Percentiles rank a stretch among this genome's conserved stretches.
These are phyloP conservation scores for Sinella curviseta DNA, from an alignment of 1,140 invertebrate species.

Conservation along the genomic window DNA sequence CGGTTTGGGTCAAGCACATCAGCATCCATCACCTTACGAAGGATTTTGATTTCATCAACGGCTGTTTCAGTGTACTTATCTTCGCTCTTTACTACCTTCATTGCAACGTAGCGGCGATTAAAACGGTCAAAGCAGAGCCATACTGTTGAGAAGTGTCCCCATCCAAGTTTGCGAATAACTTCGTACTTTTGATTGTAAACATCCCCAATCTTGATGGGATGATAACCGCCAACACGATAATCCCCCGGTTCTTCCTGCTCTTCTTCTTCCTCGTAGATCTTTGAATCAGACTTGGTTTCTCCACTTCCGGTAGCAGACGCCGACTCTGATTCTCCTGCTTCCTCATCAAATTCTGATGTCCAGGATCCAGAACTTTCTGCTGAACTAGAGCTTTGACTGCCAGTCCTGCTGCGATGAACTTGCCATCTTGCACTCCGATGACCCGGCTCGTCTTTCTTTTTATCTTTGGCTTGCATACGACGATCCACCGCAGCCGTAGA, in stretches of 20 bases:
- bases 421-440: background rate
- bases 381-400: background rate
- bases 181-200: slow-evolving; percentile 90
- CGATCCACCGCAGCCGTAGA: background rate
- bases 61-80: slow-evolving; percentile 97
- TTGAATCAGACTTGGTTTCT: slow-evolving; percentile 60
- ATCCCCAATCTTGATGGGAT: slow-evolving; percentile 95
- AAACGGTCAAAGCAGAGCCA: slow-evolving; percentile 92
- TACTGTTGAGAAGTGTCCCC: slow-evolving; percentile 98
- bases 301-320: background rate
- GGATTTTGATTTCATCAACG: slow-evolving; percentile 95
- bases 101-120: slow-evolving; percentile 89
- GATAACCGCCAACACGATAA: slow-evolving; percentile 94
- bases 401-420: background rate
- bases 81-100: slow-evolving; percentile 98
- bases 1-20: slow-evolving; percentile 86
- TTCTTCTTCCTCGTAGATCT: slow-evolving; percentile 75
- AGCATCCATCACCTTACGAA: slow-evolving; percentile 73
- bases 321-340: background rate
- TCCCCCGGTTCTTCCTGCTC: slow-evolving; percentile 94
- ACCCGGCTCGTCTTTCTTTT: slow-evolving; percentile 2
- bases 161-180: slow-evolving; percentile 93
- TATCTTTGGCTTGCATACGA: background rate
- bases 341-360: background rate
- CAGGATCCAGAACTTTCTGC: background rate